Evolutionary conservation across 2,888 invertebrate species (phyloP).

Genomic region (Pseudolycoriella hygida): DNA sequence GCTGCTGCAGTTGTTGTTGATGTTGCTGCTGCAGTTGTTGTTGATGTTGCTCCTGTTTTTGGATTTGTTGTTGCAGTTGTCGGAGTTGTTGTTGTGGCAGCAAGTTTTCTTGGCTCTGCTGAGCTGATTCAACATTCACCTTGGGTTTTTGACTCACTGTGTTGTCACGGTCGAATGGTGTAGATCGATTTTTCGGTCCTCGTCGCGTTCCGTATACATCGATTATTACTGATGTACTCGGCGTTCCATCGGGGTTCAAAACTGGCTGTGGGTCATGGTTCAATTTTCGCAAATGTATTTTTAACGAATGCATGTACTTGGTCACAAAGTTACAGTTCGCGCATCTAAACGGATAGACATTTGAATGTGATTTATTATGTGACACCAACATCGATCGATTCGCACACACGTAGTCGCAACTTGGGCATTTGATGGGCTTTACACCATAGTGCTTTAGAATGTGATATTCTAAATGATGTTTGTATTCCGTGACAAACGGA

Average conservation of each 20-base stretch:
- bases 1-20: constrained; percentile 6
- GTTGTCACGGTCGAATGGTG: too few species aligned
- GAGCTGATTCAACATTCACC: background rate
- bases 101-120: background rate
- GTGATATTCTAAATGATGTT: constrained; percentile 96
- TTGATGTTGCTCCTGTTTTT: constrained; percentile 10
- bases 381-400: constrained; percentile 99
- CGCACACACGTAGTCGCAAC: constrained; percentile 83
- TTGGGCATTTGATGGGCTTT: constrained; percentile 86
- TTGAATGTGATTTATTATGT: constrained; percentile 90
- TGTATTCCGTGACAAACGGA: constrained; percentile 95
- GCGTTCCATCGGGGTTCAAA: constrained; percentile 72
- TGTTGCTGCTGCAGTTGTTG: constrained; percentile 13
- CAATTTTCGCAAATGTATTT: constrained; percentile 85
- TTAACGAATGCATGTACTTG: constrained; percentile 95
- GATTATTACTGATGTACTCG: constrained; percentile 72
- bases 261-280: constrained; percentile 81
- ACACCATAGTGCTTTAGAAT: constrained; percentile 85
- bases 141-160: background rate
- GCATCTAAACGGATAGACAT: constrained; percentile 84
- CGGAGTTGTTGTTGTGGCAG: constrained; percentile 3
- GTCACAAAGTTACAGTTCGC: constrained; percentile 88
- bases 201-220: constrained; percentile 81
- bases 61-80: constrained; percentile 15
- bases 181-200: constrained; percentile 54